These are phyloP conservation scores for Dinocampus coccinellae DNA, from an alignment of 2,888 invertebrate genomes.

Conservation along the genomic window DNA sequence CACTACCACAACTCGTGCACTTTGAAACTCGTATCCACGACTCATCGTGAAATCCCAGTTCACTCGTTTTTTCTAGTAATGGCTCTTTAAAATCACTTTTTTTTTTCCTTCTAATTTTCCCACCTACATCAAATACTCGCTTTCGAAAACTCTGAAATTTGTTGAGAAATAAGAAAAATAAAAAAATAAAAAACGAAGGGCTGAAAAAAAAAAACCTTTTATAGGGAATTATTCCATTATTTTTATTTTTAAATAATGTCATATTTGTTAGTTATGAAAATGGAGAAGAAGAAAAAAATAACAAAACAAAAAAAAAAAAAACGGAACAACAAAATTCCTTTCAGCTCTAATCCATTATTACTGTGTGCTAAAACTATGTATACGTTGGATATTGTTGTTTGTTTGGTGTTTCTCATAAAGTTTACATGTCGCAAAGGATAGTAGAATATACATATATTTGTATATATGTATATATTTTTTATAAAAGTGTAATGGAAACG, in stretches of 20 bases:
- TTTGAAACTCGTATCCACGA: conserved; percentile 46
- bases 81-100: conserved; percentile 46
- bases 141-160: neutral
- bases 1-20: conserved; percentile 34
- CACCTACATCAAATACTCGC: conserved; percentile 35
- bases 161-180: neutral
- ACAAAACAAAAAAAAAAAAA: too few relatives aligned
- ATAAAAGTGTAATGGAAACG: neutral
- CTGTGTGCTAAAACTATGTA: neutral
- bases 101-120: conserved; percentile 40
- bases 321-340: neutral
- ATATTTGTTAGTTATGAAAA: neutral
- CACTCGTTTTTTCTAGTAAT: conserved; percentile 43
- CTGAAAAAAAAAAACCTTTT: neutral
- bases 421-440: neutral
- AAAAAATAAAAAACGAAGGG: conserved; percentile 1
- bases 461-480: neutral
- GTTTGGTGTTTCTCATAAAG: neutral
- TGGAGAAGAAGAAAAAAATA: neutral
- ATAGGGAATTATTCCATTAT: neutral
- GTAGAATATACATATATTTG: neutral
- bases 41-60: conserved; percentile 41
- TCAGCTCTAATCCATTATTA: conserved; percentile 1
- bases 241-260: neutral
- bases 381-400: neutral